Evolutionary conservation across 2,797 vertebrate species (phyloP).

Genomic region (Gouania willdenowi): DNA sequence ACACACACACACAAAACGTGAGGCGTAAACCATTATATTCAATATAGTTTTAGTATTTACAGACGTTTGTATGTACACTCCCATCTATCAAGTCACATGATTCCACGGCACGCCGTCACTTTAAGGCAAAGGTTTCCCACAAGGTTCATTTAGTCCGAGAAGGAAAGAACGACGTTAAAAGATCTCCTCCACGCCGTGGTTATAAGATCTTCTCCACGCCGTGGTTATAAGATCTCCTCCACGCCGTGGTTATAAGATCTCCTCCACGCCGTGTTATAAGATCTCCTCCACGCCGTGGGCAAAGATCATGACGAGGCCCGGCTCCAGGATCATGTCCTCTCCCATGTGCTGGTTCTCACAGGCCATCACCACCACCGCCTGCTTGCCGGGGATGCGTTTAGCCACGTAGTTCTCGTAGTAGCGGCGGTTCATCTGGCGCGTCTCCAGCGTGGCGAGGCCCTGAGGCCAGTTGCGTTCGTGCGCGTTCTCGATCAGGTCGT

Average conservation of each 20-base stretch:
- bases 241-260: too few relatives aligned
- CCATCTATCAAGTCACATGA: too few relatives aligned
- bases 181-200: too few relatives aligned
- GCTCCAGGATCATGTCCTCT: conserved; percentile 98
- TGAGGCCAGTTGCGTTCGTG: conserved; percentile 98
- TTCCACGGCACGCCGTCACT: too few relatives aligned
- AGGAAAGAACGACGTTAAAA: too few relatives aligned
- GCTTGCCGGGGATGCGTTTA: conserved; percentile 96
- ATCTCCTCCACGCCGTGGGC: conserved; percentile 96
- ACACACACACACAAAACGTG: conserved; percentile 37
- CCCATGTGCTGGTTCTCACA: conserved; percentile 99
- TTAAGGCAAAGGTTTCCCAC: conserved; percentile 71
- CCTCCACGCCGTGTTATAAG: conserved; percentile 72
- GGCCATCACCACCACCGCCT: conserved; percentile 98
- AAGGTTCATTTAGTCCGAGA: conserved; percentile 22
- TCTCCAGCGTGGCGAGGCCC: conserved; percentile 95
- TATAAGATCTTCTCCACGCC: too few relatives aligned
- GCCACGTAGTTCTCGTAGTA: conserved; percentile 99
- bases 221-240: too few relatives aligned
- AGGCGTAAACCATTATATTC: conserved; percentile 67
- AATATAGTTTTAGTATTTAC: conserved; percentile 79
- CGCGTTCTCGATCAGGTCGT: conserved; percentile 96
- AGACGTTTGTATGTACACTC: conserved; percentile 71
- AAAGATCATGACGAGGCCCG: conserved; percentile 97
- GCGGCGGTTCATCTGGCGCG: conserved; percentile 95